These are phyloP conservation scores for Plebejus melissa DNA, from an alignment of 2,888 invertebrate genomes.

Conservation along the genomic window DNA sequence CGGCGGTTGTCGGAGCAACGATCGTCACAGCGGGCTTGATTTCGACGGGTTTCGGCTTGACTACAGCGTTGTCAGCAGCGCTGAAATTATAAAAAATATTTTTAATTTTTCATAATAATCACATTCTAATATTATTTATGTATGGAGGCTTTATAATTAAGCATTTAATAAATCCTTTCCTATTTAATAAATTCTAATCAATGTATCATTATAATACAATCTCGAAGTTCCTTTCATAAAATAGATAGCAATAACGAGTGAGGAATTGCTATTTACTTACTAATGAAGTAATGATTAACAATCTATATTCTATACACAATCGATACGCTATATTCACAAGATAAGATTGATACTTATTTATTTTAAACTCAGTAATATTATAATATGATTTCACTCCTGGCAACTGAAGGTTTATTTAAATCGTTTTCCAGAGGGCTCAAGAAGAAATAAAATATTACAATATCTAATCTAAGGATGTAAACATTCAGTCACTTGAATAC, in stretches of 20 bases:
- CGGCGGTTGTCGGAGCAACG: not conserved
- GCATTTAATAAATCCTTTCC: not conserved
- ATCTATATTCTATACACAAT: no score
- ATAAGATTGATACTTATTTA: no score
- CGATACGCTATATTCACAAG: no score
- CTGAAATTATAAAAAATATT: not conserved
- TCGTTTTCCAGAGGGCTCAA: no score
- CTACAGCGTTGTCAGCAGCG: conserved; percentile 3
- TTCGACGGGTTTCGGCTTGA: conserved; percentile 1
- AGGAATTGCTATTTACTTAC: not conserved
- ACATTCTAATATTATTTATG: not conserved
- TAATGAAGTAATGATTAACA: no score
- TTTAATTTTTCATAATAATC: no score
- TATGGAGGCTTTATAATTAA: not conserved
- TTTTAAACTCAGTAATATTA: no score
- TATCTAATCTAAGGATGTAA: no score
- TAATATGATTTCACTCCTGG: no score
- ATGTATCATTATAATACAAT: not conserved
- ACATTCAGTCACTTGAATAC: not conserved
- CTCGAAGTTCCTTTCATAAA: not conserved
- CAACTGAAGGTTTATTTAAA: no score
- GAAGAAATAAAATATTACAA: no score
- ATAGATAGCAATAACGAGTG: not conserved
- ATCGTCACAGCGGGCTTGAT: not conserved
- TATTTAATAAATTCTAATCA: no score